Conservation (phyloP, 2,888 invertebrate species). For the Thera obeliscata region DNA sequence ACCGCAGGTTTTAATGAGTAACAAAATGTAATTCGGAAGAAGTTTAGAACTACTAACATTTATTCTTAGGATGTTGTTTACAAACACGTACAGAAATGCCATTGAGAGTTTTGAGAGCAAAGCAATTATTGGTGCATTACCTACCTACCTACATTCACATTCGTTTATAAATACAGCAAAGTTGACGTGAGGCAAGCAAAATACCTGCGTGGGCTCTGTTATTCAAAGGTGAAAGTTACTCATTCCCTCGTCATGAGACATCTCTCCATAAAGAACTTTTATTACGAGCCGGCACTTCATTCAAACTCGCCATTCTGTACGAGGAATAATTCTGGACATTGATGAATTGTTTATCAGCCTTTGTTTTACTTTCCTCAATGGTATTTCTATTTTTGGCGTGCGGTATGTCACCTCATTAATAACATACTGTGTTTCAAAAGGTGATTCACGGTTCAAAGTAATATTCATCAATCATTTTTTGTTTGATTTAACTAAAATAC, state of each 20-base stretch:
- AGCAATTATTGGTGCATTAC: constrained; percentile 32
- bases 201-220: constrained; percentile 52
- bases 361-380: constrained; percentile 29
- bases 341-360: constrained; percentile 27
- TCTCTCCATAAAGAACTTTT: constrained; percentile 42
- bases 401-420: constrained; percentile 14
- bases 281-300: constrained; percentile 33
- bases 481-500: constrained; percentile 32
- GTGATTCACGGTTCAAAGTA: constrained; percentile 24
- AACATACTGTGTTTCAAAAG: constrained; percentile 9
- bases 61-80: constrained; percentile 33
- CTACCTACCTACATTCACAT: constrained; percentile 29
- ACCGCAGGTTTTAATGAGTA: constrained; percentile 33
- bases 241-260: constrained; percentile 47
- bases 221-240: constrained; percentile 60
- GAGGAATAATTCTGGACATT: constrained; percentile 21
- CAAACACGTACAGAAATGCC: constrained; percentile 29
- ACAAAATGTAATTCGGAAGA: constrained; percentile 30
- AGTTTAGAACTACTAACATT: constrained; percentile 25
- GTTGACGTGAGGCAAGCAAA: constrained; percentile 37
- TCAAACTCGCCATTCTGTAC: constrained; percentile 30
- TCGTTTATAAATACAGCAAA: constrained; percentile 44
- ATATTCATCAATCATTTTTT: constrained; percentile 38
- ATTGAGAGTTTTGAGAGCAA: constrained; percentile 30
- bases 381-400: constrained; percentile 27